Base-by-base conservation (phyloP, 2,888 invertebrate species). In the Dromius quadrimaculatus region DNA sequence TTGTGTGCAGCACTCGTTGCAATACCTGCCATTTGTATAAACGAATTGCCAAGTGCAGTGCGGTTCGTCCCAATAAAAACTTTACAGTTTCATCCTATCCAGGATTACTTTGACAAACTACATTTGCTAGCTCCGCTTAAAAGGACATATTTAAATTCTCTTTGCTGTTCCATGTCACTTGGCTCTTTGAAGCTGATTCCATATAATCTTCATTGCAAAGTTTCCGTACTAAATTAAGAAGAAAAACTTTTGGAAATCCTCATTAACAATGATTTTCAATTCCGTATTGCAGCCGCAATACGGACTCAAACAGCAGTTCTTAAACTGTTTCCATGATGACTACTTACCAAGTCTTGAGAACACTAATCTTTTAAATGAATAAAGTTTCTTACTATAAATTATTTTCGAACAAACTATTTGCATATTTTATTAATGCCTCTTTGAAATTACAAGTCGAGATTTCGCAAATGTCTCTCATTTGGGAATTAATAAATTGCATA, bases 241-340 rank as follows among this genome's bases (percentile, higher is more conserved):
- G 73, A 74, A 74, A 75, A 74, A 74, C 63, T 71, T 75, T 71
- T 70, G 72, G 66, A 63, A 61, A 72, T 74, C 65, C 73, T 75
- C 75, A 75, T 75, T 75, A 75, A 74, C 73, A 74, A 71, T 71
- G 75, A 74, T 76, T 76, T 74, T 75, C 76, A 75, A 75, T 76
- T 75, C 73, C 54, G 65, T 69, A 64, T 71, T 74, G 59, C 59
- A 36, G 59, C 20, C 23, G 50, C 50, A 50, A 59, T 59, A 36
- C 59, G 17, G 17, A 36, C 59, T 36, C 59, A 59, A 36, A 59
- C 59, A 34, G 59, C 38, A 59, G 59, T 59, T 34, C 59, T 59
- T 20, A 59, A 59, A 59, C 59, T 59, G 59, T 59, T 59, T 59
- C 47, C 38, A 22, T n/a, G 59, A 59, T 59, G 59, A 59, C 36